Evolutionary conservation across 2,113 vertebrate genomes (phyloP), one percentile per base, ranked within the genome.

Genomic region (Elgaria multicarinata): DNA sequence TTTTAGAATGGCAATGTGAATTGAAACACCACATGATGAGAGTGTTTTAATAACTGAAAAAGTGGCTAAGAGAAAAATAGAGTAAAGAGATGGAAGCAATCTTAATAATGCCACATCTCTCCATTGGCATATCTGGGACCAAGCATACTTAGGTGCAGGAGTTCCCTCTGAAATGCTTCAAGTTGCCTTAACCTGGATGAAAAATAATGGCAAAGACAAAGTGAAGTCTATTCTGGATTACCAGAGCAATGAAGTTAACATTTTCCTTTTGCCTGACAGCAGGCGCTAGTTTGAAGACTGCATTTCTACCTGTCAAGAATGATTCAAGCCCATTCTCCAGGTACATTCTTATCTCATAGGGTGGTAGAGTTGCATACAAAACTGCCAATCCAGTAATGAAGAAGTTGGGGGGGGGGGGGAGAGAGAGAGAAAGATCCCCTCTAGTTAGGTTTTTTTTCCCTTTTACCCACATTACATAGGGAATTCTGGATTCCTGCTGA

Each of bases 1-100:
- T 46, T 83, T 91, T 79, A 77, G 44, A 74, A 77, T 87, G 89
- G 0, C 44, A 83, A 16, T 58, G 81, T 91, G 62, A 76, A 86
- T 31, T 0, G 0, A 62, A 3, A 62, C 12, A 10, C 22, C 53
- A 74, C 2, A 1, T 75, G 24, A 26, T 7, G 28, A 74, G 2
- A 81, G 8, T 42, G 7, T 46, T 20, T 39, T 50, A 42, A 31
- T 28, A 28, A 24, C 33, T 74, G 4, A 28, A 8, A 83, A 67
- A 87, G 42, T 50, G 39, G 39, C 10, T 44, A 50, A 82, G 9
- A 62, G n/a, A 9, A 46, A 24, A 20, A 36, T 28, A 74, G 20
- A 46, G n/a, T n/a, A n/a, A 58, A 67, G 67, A 33, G 69, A 62
- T 62, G 12, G 58, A 20, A 20, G 16, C 58, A 4, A 62, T 3